These are phyloP conservation scores for Lymantria dispar DNA, from an alignment of 2,888 invertebrate genomes.

Conservation along the genomic window DNA sequence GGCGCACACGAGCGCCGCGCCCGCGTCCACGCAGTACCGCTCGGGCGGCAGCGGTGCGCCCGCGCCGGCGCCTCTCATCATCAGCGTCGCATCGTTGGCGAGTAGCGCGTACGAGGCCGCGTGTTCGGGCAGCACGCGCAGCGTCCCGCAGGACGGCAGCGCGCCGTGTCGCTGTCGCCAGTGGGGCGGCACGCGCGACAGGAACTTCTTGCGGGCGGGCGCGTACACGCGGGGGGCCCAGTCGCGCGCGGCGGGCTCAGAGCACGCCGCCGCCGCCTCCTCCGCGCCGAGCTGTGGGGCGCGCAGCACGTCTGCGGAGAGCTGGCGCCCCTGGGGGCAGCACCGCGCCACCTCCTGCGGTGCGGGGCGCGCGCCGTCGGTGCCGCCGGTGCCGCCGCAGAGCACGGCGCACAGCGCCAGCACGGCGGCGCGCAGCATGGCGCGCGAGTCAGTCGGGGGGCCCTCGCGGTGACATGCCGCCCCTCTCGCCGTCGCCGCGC, in stretches of 20 bases:
- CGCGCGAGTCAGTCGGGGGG: conserved; percentile 34
- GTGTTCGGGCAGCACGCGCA: conserved; percentile 62
- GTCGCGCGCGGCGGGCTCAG: conserved; percentile 66
- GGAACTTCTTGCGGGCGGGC: conserved; percentile 61
- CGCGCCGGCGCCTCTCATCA: conserved; percentile 68
- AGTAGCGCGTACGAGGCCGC: conserved; percentile 77
- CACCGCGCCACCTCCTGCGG: conserved; percentile 52
- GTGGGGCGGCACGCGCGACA: conserved; percentile 68
- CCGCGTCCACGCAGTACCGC: conserved; percentile 87
- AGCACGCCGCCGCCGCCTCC: conserved; percentile 46
- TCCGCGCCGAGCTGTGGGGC: conserved; percentile 51
- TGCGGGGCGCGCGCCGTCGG: conserved; percentile 35
- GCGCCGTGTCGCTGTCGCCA: conserved; percentile 61
- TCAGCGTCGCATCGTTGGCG: conserved; percentile 85
- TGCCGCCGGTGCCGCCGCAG: conserved; percentile 36
- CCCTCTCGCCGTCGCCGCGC: neutral
- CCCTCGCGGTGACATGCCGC: conserved; percentile 17
- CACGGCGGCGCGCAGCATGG: conserved; percentile 23
- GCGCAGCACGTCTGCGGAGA: conserved; percentile 44
- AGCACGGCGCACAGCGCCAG: conserved; percentile 20
- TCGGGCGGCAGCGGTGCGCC: conserved; percentile 70
- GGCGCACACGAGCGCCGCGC: conserved; percentile 84
- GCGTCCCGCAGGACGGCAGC: conserved; percentile 54
- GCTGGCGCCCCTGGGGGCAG: conserved; percentile 38
- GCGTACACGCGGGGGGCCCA: conserved; percentile 85